Base-by-base conservation (phyloP, 2,888 invertebrate species). In the Agapostemon virescens region DNA sequence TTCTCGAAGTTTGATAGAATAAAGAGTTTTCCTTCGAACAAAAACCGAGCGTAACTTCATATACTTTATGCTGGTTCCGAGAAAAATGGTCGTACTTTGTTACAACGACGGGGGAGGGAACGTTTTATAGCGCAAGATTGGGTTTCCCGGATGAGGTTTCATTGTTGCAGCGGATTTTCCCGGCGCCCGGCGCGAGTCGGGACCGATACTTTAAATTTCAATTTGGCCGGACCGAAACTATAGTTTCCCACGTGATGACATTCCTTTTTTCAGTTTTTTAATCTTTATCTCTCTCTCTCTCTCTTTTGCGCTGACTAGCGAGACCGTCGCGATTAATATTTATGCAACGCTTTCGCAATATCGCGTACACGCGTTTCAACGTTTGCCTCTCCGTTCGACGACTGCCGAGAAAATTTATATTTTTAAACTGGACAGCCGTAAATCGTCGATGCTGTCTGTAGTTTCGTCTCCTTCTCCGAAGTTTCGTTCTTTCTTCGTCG, bases 1-100 rank as follows among this genome's bases (percentile, higher is more conserved):
- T 55, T 68, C 67, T 58, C 6, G 42, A 74, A 74, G 30, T 68
- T 67, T 74, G 33, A n/a, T 58, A 23, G 58, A 58, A 58, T 30
- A 20, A 20, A 67, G 55, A 69, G 55, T 67, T 67, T 23, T 23
- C 26, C 38, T 23, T 20, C 26, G 58, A 55, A 38, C 23, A 49
- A 49, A 68, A 58, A 23, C 58, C 45, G 45, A 17, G 17, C 49
- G 40, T 30, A 38, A 68, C 30, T 42, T 33, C 42, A 68, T 74
- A 68, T 68, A 68, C 68, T 61, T 40, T 17, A 36, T 58, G 33
- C 30, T n/a, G 23, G 58, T 68, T 45, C 40, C 33, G 15, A 61
- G 61, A 33, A 38, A 61, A 36, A 69, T 42, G 61, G 61, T 20
- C 36, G 26, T 61, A 40, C 45, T 33, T 69, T 74, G 68, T 61